Conservation (phyloP, 2,888 invertebrate genomes). For the Cremastobaeus sp. region DNA sequence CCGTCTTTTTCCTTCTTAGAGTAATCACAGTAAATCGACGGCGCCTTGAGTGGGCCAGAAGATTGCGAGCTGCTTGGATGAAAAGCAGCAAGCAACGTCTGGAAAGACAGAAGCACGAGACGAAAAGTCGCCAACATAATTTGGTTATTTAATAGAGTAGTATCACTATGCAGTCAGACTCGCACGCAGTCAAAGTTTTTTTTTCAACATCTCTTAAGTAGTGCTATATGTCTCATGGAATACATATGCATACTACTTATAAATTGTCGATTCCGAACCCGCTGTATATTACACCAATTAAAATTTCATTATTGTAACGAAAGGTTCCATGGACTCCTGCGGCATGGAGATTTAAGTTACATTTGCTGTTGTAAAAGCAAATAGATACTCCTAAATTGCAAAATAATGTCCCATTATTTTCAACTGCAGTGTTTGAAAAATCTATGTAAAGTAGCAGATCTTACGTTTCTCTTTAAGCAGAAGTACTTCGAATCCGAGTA, state of each 20-base stretch:
- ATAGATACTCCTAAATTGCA: conserved; percentile 8
- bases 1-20: conserved; percentile 58
- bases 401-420: conserved; percentile 16
- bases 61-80: conserved; percentile 60
- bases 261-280: no score
- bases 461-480: conserved; percentile 32
- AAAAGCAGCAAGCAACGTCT: conserved; percentile 56
- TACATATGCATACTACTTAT: no score
- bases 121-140: conserved; percentile 73
- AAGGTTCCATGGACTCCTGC: no score
- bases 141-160: conserved; percentile 72
- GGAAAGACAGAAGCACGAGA: conserved; percentile 41
- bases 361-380: no score
- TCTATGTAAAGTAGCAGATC: conserved; percentile 8
- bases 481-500: conserved; percentile 23
- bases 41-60: conserved; percentile 67
- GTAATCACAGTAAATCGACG: conserved; percentile 74
- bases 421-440: not conserved
- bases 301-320: no score
- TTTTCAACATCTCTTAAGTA: no score
- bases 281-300: no score
- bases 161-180: conserved; percentile 72
- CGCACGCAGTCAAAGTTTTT: no score
- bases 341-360: no score
- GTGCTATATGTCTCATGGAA: no score